These are phyloP conservation scores for Platyscapa corneri DNA, from an alignment of 1,140 invertebrate species.

Conservation along the genomic window DNA sequence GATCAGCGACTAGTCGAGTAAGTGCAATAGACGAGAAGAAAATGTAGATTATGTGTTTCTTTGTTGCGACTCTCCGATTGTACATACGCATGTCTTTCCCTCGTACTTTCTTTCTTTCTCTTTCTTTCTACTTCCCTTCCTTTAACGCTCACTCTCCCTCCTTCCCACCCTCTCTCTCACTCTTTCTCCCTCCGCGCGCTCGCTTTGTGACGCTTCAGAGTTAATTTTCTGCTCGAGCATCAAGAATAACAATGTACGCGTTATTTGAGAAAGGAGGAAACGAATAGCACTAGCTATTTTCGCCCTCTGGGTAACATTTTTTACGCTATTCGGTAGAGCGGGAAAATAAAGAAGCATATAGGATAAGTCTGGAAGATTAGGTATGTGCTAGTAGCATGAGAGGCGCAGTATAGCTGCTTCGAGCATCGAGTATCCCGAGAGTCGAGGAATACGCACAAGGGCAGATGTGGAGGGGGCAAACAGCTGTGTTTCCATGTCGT, in stretches of 20 bases:
- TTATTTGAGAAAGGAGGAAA: not conserved
- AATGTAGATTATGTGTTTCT: not conserved
- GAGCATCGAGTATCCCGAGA: not conserved
- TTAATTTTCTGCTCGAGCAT: constrained; percentile 30
- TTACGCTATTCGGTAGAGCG: not conserved
- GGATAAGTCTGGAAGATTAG: not conserved
- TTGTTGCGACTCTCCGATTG: not conserved
- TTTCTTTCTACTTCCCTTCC: not conserved
- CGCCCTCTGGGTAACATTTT: not conserved
- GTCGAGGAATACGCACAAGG: constrained; percentile 13
- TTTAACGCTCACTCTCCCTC: not conserved
- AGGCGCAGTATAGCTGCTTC: not conserved
- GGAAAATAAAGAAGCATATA: not conserved
- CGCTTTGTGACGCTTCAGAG: constrained; percentile 25
- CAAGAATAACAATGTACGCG: not conserved
- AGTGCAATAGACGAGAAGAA: not conserved
- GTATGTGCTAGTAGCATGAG: not conserved
- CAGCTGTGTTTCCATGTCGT: constrained; percentile 42
- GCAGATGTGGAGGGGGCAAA: constrained; percentile 38
- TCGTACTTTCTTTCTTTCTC: constrained; percentile 4
- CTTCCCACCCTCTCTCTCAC: not conserved
- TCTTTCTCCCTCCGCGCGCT: not conserved
- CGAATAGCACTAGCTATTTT: not conserved
- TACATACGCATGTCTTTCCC: not conserved
- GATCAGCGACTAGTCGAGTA: not conserved